Base-by-base conservation (phyloP, 1,140 invertebrate species). In the Babylonia areolata region DNA sequence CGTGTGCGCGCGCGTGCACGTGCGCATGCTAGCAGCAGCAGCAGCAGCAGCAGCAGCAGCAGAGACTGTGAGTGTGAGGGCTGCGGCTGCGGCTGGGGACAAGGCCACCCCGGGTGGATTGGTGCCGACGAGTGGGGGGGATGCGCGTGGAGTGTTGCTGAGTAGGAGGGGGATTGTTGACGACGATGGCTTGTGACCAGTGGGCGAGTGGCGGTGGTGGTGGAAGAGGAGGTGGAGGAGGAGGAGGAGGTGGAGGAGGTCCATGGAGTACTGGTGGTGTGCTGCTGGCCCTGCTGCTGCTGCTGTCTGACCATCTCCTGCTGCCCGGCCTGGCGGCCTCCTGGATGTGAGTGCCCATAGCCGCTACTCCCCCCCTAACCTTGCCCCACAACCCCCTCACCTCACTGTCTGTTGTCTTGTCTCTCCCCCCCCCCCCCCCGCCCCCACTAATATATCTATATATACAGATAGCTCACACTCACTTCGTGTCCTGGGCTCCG, bases 1-100 rank as follows among this genome's bases (percentile, higher is more conserved):
- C 58, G 58, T 64, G 58, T 64, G 58, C 58, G 58, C 58, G 58
- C 58, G 58, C 58, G 58, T 64, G 58, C 58, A 64, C 28, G 58
- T 64, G 58, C 58, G 58, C 58, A 12, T 5, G 58, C 28, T n/a
- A 64, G 20, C 6, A 6, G 9, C 46, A 11, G 46, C 20, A 51
- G 46, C 46, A 20, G 46, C 6, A 11, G 46, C 46, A 51, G 46
- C 20, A 6, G 46, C 46, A 51, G 46, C 46, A 51, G 46, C 46
- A 51, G 46, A 20, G 46, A 51, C 9, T 51, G 46, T 23, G 58
- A 28, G 58, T 64, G 58, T 64, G 58, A 23, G 58, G 58, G 5
- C 9, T 51, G 46, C 20, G 46, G 46, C 6, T 6, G 46, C 9
- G 46, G 46, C 6, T 20, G 46, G 46, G 46, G 46, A n/a, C 17